Evolutionary conservation across 2,797 vertebrate genomes (phyloP), one percentile per base, ranked within the genome.

Genomic region (Pipistrellus pipistrellus): DNA sequence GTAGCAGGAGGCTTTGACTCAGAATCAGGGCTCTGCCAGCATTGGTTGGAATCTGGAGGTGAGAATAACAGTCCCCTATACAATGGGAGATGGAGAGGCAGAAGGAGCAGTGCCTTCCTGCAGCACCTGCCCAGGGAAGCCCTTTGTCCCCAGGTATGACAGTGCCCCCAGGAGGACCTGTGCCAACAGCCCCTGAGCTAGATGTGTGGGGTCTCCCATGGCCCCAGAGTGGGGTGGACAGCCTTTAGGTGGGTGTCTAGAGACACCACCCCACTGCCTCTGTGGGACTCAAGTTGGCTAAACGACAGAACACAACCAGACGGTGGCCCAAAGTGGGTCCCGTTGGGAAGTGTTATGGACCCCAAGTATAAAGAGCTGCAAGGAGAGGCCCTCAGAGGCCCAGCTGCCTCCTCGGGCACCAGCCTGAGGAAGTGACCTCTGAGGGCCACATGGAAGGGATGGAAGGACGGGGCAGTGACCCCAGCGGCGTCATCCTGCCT

Each of bases 1-100:
- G 55, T 1, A 8, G 27, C 57, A 4, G n/a, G 11, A 30, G 55
- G 27, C 64, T 32, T 6, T 17, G 57, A 35, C 11, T 86, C 18
- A 10, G 41, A 53, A 32, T 3, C 3, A 12, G 51, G 53, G 27
- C 48, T 35, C 59, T 51, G 13, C 35, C 35, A 35, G 76, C 0
- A 0, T 7, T 8, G 35, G n/a, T 21, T 0, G 0, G 15, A 6
- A 8, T 41, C 1, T 5, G 11, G 64, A 51, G 18, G 35, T 6
- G 38, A 46, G 46, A 27, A 12, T 18, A 0, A 4, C 12, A 23
- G 32, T 15, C 41, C 20, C 17, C 46, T 57, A 14, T 11, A 13
- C 1, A 1, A 3, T 10, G 27, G 66, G 10, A 57, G 32, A 23
- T 32, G 46, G 23, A 11, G 2, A 1, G 35, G 30, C 27, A 11